Conservation (phyloP, 2,888 invertebrate genomes). For the Dendrolimus houi region DNA sequence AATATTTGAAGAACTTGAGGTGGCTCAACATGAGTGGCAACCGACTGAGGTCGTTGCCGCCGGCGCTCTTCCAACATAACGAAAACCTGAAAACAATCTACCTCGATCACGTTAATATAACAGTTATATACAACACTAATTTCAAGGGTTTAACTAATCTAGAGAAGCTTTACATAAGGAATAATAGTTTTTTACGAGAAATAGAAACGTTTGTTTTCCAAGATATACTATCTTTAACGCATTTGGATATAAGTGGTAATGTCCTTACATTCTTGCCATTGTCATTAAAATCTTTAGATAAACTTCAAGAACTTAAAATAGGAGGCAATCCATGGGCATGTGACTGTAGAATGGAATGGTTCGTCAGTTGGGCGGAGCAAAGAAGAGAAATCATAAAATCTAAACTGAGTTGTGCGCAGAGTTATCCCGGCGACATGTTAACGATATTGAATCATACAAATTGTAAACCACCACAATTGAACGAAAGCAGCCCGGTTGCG, state of each 20-base stretch:
- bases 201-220: conserved; percentile 79
- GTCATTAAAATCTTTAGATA: conserved; percentile 79
- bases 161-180: conserved; percentile 75
- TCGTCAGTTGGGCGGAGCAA: conserved; percentile 71
- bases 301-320: conserved; percentile 80
- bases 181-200: conserved; percentile 77
- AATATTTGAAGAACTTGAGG: conserved; percentile 71
- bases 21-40: conserved; percentile 79
- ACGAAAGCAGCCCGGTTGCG: conserved; percentile 77
- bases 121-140: conserved; percentile 79
- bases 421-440: conserved; percentile 82
- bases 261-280: conserved; percentile 82
- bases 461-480: conserved; percentile 80
- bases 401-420: conserved; percentile 79
- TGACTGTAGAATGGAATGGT: conserved; percentile 91
- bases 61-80: conserved; percentile 79
- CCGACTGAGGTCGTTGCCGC: conserved; percentile 74
- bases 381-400: conserved; percentile 69
- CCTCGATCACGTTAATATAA: conserved; percentile 81
- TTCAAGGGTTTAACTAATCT: conserved; percentile 79
- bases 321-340: conserved; percentile 89
- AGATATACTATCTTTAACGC: conserved; percentile 77
- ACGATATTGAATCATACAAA: conserved; percentile 81
- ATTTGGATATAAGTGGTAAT: conserved; percentile 83
- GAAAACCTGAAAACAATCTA: conserved; percentile 75